These are phyloP conservation scores for Ranitomeya imitator DNA, from an alignment of 2,113 vertebrate genomes.

Conservation along the genomic window DNA sequence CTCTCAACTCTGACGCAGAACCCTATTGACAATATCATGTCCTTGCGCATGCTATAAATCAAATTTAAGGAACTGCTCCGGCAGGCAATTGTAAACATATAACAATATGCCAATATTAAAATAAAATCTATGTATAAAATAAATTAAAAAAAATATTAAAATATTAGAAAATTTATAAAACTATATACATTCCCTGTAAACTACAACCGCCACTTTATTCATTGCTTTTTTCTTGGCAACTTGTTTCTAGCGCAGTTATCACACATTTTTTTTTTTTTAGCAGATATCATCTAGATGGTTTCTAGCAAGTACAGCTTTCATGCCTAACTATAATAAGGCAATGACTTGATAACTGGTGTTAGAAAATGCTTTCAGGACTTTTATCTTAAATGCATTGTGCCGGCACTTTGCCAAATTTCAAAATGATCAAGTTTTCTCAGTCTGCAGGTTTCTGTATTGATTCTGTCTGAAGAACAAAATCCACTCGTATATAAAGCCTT, in stretches of 20 bases:
- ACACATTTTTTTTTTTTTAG: slow-evolving; percentile 6
- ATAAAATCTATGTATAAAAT: too few relatives aligned
- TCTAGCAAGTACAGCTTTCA: neutral
- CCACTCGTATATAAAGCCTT: slow-evolving; percentile 17
- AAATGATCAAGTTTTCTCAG: slow-evolving; percentile 10
- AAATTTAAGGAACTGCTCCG: too few relatives aligned
- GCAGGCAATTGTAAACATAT: too few relatives aligned
- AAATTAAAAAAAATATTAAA: too few relatives aligned
- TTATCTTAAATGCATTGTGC: neutral
- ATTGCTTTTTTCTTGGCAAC: neutral
- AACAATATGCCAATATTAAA: too few relatives aligned
- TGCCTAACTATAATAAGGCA: neutral
- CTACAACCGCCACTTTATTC: neutral
- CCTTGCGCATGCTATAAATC: too few relatives aligned
- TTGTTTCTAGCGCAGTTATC: neutral
- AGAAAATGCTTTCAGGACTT: slow-evolving; percentile 17
- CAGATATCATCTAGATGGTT: neutral
- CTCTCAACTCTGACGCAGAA: too few relatives aligned
- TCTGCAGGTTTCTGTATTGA: slow-evolving; percentile 27
- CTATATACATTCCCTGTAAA: neutral
- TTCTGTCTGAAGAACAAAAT: slow-evolving; percentile 36
- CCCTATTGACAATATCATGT: too few relatives aligned
- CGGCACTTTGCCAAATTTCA: slow-evolving; percentile 13
- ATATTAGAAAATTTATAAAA: too few relatives aligned
- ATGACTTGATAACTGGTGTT: slow-evolving; percentile 6